These are phyloP conservation scores for Puffinus mauretanicus DNA, from an alignment of 2,113 vertebrate species.

Conservation along the genomic window DNA sequence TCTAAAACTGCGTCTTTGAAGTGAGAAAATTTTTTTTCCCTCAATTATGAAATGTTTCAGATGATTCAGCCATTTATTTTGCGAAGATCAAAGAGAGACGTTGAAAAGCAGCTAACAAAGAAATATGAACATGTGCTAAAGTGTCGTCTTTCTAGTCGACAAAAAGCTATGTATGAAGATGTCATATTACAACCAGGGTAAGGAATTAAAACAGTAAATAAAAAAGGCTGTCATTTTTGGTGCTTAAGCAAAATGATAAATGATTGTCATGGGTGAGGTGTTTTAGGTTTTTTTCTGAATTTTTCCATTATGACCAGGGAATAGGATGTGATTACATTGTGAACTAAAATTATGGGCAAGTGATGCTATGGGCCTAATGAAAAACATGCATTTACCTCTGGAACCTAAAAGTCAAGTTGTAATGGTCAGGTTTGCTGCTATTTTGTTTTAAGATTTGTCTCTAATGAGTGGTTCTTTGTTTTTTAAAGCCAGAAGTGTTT, in stretches of 20 bases:
- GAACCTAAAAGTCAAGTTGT: not conserved
- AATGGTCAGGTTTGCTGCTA: not conserved
- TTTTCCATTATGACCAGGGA: not conserved
- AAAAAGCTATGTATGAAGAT: slow-evolving; percentile 90
- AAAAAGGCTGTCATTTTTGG: not conserved
- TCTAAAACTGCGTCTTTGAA: not conserved
- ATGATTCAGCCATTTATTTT: slow-evolving; percentile 94
- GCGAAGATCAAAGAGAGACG: slow-evolving; percentile 88
- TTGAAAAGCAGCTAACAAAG: slow-evolving; percentile 93
- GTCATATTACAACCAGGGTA: slow-evolving; percentile 87
- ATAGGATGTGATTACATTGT: not conserved
- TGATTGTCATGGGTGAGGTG: not conserved
- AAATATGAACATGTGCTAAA: slow-evolving; percentile 92
- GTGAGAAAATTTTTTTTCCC: not conserved
- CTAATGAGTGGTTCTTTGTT: not conserved
- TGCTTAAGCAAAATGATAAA: not conserved
- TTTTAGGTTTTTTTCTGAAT: not conserved
- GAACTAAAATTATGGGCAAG: not conserved
- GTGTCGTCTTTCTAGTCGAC: slow-evolving; percentile 86
- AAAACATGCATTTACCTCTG: not conserved
- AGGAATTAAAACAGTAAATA: not conserved
- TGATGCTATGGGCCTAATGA: not conserved
- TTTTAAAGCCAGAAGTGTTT: not conserved
- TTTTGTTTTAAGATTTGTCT: not conserved
- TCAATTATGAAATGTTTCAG: slow-evolving; percentile 55